These are phyloP conservation scores for Limnephilus lunatus DNA, from an alignment of 2,888 invertebrate species.

Conservation along the genomic window DNA sequence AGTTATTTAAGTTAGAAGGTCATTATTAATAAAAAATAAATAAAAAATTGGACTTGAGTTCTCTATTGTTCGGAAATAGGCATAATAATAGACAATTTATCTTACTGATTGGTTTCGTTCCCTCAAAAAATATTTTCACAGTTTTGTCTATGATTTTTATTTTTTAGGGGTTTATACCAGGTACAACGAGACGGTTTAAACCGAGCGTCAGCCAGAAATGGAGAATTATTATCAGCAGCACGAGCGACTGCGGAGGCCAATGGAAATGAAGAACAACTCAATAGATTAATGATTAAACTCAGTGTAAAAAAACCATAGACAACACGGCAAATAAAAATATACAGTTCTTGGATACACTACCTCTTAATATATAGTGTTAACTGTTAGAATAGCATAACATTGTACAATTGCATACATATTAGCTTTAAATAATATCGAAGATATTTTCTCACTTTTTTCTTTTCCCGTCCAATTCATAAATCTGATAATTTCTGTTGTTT, in stretches of 20 bases:
- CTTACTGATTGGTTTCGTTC: background rate
- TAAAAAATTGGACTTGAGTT: too few relatives aligned
- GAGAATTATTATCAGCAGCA: slow-evolving; percentile 22
- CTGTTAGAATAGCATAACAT: background rate
- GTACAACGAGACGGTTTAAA: background rate
- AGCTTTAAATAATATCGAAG: background rate
- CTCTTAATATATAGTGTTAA: background rate
- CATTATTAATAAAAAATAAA: too few relatives aligned
- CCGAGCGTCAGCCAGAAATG: slow-evolving; percentile 28
- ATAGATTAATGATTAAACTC: background rate
- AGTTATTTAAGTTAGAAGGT: too few relatives aligned
- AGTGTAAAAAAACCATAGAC: background rate
- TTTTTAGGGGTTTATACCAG: slow-evolving; percentile 9
- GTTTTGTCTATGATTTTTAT: slow-evolving; percentile 10
- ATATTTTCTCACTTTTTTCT: background rate
- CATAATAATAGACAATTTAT: too few relatives aligned
- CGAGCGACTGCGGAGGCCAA: slow-evolving; percentile 24
- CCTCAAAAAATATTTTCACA: background rate
- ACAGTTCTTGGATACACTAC: background rate
- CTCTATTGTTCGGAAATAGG: too few relatives aligned
- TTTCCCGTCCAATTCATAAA: background rate
- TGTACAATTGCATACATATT: too few relatives aligned
- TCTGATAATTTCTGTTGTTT: background rate
- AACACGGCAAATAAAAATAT: background rate
- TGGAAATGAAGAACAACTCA: slow-evolving; percentile 44